Evolutionary conservation across 2,113 vertebrate genomes (phyloP), one percentile per base, ranked within the genome.

Genomic region (Eublepharis macularius): DNA sequence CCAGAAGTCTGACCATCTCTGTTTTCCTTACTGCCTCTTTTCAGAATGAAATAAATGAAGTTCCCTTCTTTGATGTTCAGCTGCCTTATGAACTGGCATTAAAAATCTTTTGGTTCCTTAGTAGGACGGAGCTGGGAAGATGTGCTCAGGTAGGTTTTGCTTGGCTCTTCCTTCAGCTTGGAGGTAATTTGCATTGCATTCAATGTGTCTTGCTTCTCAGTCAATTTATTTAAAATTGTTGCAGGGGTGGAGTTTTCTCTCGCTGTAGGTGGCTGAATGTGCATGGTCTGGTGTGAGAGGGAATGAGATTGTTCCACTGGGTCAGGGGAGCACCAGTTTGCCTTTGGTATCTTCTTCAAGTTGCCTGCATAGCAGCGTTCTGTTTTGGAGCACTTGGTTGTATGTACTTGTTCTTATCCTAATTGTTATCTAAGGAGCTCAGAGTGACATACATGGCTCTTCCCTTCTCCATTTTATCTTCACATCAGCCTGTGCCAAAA

Each of bases 11-110:
- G 45, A 45, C 57, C 41, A 12, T 1, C n/a, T 29, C 21, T 16
- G 17, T 57, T n/a, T 6, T 17, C 9, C 36, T 41, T 79, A 34
- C 83, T 89, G 2, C 49, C 73, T 19, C 36, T 89, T 86, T 81
- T 51, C 96, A 99, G 99, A 98, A 99, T 94, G 99, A 99, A 94
- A 97, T 98, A 92, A 98, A 98, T 76, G 98, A 99, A 82, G 97
- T 99, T 91, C 98, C 99, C 17, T 99, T 99, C 93, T 99, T 99
- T 83, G 98, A 99, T 57, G 88, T 98, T 13, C 97, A 98, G 45
- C 90, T 99, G 87, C 98, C 99, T 0, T 99, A 99, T 2, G 99
- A 99, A 90, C 94, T 99, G 76, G 99, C 98, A 1, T 90, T 98
- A 92, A 98, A 99, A 91, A 99, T 99, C 90, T 99, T 99, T 94